These are phyloP conservation scores for Dromius quadrimaculatus DNA, from an alignment of 2,888 invertebrate species.

Conservation along the genomic window DNA sequence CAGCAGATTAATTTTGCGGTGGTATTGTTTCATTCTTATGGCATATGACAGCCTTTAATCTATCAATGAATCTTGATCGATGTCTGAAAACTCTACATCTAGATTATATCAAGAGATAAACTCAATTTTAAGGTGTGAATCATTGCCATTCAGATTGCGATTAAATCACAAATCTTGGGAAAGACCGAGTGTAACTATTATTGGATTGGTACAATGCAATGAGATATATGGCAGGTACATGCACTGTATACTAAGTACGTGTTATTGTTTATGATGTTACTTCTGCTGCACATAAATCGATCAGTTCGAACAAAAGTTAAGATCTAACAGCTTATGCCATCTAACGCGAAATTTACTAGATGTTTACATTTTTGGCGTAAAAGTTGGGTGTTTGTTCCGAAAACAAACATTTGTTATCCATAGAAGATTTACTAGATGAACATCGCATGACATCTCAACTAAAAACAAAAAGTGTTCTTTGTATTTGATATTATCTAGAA, in stretches of 20 bases:
- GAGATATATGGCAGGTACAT: conserved; percentile 19
- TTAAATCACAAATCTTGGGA: conserved; percentile 22
- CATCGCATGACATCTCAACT: background rate
- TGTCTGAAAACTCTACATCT: too few relatives aligned
- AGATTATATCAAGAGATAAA: too few relatives aligned
- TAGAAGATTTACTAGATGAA: background rate
- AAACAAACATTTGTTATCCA: conserved; percentile 28
- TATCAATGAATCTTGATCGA: too few relatives aligned
- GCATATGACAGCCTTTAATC: too few relatives aligned
- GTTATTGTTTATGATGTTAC: conserved; percentile 27
- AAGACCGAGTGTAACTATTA: conserved; percentile 18
- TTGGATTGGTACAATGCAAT: conserved; percentile 21
- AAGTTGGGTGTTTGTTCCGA: conserved; percentile 16
- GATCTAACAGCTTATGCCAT: conserved; percentile 19
- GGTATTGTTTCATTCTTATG: too few relatives aligned
- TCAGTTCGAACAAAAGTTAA: conserved; percentile 7
- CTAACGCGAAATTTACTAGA: conserved; percentile 26
- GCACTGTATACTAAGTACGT: conserved; percentile 19
- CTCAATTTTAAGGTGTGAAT: too few relatives aligned
- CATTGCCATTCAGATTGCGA: conserved; percentile 10
- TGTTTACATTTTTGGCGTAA: background rate
- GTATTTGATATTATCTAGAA: background rate
- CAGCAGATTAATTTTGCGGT: too few relatives aligned
- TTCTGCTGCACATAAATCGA: conserved; percentile 31
- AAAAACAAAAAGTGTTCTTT: background rate